Conservation (phyloP, 2,113 vertebrate species). For the Cyphotilapia sp. region DNA sequence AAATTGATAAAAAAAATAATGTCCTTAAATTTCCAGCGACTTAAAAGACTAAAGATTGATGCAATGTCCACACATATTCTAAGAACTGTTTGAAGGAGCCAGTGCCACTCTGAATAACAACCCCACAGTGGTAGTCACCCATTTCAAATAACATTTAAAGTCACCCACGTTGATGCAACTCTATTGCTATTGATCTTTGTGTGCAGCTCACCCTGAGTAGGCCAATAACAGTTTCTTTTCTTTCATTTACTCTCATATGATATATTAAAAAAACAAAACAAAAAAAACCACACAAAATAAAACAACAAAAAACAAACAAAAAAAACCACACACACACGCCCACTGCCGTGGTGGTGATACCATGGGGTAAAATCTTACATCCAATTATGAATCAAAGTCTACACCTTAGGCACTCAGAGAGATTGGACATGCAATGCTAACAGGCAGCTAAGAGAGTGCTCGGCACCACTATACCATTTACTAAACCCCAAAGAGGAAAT, state of each 20-base stretch:
- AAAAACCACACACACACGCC: fast-evolving
- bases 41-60: neutral
- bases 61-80: neutral
- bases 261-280: neutral
- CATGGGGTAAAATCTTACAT: neutral
- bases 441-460: neutral
- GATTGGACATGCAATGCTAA: neutral
- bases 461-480: neutral
- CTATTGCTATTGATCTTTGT: neutral
- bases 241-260: neutral
- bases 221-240: neutral
- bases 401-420: neutral
- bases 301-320: fast-evolving
- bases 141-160: neutral
- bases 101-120: neutral
- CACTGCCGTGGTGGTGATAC: neutral
- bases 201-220: neutral
- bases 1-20: neutral
- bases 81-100: neutral
- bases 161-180: neutral
- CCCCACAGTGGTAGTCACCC: neutral
- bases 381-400: neutral
- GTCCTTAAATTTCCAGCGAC: neutral
- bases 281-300: fast-evolving
- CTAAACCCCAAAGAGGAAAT: neutral